phyloP scores from a whole-genome alignment of 1,140 invertebrate species.

The Oncopodura yosiiana region DNA sequence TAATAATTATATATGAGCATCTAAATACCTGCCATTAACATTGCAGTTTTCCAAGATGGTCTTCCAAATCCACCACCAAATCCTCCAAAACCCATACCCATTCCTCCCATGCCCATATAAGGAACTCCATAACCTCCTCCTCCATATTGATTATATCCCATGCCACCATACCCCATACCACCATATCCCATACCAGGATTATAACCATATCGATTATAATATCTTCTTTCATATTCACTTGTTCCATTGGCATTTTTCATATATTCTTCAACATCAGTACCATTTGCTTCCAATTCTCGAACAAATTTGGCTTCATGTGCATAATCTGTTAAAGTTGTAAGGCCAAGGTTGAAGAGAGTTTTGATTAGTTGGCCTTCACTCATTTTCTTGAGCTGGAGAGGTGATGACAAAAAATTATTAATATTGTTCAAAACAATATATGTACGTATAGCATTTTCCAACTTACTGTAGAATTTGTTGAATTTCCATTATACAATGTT shows the following conservation, averaged over 20 bases:
- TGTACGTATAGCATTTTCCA: neutral
- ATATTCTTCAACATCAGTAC: constrained; percentile 28
- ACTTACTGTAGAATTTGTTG: too few species aligned
- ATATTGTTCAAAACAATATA: neutral
- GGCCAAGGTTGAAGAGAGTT: constrained; percentile 21
- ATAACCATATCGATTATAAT: constrained; percentile 20
- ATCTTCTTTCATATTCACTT: constrained; percentile 14
- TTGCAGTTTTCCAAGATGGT: constrained; percentile 24
- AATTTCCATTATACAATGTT: too few species aligned
- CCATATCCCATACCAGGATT: neutral
- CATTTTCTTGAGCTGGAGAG: constrained; percentile 20
- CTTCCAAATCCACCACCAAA: constrained; percentile 19
- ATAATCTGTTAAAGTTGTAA: constrained; percentile 28
- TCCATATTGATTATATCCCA: constrained; percentile 12
- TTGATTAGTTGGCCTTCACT: constrained; percentile 27
- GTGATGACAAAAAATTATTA: neutral
- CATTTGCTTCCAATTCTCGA: constrained; percentile 29
- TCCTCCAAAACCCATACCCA: constrained; percentile 1
- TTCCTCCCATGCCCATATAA: neutral
- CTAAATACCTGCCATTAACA: constrained; percentile 22
- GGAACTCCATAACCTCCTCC: constrained; percentile 9
- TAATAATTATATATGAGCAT: neutral
- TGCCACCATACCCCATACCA: constrained; percentile 2
- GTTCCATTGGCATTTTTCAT: constrained; percentile 22
- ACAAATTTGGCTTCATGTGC: constrained; percentile 31